Percentiles rank a stretch among this genome's conserved stretches.
phyloP scores from a whole-genome alignment of 2,113 vertebrate genomes.

The Condylura cristata region DNA sequence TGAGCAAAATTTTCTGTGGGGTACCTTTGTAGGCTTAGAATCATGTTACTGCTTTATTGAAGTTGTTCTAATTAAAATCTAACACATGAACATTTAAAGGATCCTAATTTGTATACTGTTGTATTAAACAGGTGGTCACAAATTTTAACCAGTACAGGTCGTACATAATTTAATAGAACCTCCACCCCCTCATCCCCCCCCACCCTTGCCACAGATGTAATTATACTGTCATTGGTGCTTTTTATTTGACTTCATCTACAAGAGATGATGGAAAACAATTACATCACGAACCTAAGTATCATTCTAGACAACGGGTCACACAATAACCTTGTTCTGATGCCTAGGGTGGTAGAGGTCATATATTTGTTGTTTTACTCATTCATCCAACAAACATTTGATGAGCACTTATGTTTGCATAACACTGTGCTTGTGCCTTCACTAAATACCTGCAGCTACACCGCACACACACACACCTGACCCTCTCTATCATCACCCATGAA shows the following conservation, averaged over 20 bases:
- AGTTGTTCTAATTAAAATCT: background rate
- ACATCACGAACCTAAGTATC: background rate
- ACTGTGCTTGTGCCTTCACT: background rate
- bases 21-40: background rate
- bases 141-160: background rate
- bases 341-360: background rate
- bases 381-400: background rate
- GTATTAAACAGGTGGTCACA: too few relatives aligned
- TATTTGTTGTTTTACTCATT: background rate
- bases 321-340: background rate
- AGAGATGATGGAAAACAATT: background rate
- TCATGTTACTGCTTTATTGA: background rate
- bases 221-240: background rate
- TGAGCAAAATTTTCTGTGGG: background rate
- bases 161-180: background rate
- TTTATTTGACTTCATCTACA: background rate
- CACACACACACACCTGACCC: background rate
- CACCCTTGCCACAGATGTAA: too few relatives aligned
- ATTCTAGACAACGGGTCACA: background rate
- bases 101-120: background rate
- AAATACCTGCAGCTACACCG: background rate
- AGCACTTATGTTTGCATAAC: background rate
- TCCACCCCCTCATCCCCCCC: background rate
- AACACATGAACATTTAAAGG: background rate
- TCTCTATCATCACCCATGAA: background rate